phyloP scores from a whole-genome alignment of 2,113 vertebrate species.

The Desmodus rotundus region DNA sequence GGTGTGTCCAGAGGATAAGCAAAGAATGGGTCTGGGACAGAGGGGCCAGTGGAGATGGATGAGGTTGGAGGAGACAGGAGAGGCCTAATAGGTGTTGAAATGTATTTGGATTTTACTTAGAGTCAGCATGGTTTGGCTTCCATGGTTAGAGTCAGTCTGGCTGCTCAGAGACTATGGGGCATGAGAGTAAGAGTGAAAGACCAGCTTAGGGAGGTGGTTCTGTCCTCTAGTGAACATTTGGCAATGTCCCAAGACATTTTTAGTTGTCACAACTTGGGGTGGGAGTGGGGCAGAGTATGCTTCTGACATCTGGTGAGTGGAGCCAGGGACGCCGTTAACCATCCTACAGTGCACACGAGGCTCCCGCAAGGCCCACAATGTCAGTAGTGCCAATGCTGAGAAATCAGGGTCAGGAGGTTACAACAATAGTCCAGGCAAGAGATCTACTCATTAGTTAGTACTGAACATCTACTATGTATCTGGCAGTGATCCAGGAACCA shows the following conservation, averaged over 20 bases:
- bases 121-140: background rate
- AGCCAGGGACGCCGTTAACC: rapidly evolving
- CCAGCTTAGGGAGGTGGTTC: rapidly evolving
- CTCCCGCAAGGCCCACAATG: too few relatives aligned
- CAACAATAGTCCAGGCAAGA: background rate
- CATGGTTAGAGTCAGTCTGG: background rate
- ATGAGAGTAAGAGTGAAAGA: background rate
- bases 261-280: background rate
- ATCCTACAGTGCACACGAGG: background rate
- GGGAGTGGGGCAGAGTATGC: background rate
- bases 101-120: background rate
- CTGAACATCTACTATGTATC: background rate
- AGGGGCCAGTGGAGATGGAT: background rate
- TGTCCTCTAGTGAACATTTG: background rate
- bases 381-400: rapidly evolving
- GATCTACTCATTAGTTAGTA: background rate
- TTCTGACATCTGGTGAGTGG: background rate
- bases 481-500: background rate
- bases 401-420: background rate
- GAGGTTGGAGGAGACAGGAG: background rate
- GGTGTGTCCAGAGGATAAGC: background rate
- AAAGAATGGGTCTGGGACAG: too few relatives aligned
- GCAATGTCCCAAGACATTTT: background rate
- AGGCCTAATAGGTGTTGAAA: background rate
- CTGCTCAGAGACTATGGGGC: background rate